Evolutionary conservation across 2,888 invertebrate species (phyloP).

Genomic region (Drosophila meridionalis): DNA sequence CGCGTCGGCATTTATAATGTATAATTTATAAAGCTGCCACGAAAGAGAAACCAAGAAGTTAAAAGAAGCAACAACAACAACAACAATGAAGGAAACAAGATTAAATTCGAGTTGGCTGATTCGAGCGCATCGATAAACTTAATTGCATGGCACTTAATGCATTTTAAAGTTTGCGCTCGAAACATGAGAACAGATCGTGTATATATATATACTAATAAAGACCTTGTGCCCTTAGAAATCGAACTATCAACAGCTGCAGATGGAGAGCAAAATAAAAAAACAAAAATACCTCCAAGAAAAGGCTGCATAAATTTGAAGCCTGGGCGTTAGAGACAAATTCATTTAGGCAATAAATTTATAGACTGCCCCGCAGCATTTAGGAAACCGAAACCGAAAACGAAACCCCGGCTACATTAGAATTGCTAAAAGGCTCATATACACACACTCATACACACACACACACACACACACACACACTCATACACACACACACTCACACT

Average conservation of each 20-base stretch:
- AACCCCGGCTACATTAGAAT: constrained; percentile 68
- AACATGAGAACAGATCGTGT: constrained; percentile 54
- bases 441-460: constrained; percentile 35
- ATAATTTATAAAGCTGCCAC: constrained; percentile 55
- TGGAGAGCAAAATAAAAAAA: constrained; percentile 9
- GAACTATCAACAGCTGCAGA: constrained; percentile 74
- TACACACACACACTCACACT: constrained; percentile 45
- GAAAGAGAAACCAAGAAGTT: background rate
- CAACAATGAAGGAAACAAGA: constrained; percentile 45
- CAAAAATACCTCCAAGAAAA: background rate
- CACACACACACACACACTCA: constrained; percentile 40
- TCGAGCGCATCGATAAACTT: constrained; percentile 76
- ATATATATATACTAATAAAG: constrained; percentile 63
- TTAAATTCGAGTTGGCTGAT: constrained; percentile 69
- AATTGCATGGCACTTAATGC: constrained; percentile 80
- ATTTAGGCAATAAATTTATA: constrained; percentile 81
- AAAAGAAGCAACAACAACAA: constrained; percentile 14
- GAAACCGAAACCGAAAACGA: constrained; percentile 27
- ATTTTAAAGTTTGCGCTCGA: constrained; percentile 73
- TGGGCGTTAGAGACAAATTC: constrained; percentile 82
- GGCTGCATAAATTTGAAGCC: constrained; percentile 16
- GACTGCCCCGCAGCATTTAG: constrained; percentile 64
- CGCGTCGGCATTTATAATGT: constrained; percentile 77
- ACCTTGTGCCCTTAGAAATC: constrained; percentile 80
- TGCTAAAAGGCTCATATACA: constrained; percentile 61